phyloP scores from a whole-genome alignment of 2,888 invertebrate genomes.

The Synanthedon vespiformis region DNA sequence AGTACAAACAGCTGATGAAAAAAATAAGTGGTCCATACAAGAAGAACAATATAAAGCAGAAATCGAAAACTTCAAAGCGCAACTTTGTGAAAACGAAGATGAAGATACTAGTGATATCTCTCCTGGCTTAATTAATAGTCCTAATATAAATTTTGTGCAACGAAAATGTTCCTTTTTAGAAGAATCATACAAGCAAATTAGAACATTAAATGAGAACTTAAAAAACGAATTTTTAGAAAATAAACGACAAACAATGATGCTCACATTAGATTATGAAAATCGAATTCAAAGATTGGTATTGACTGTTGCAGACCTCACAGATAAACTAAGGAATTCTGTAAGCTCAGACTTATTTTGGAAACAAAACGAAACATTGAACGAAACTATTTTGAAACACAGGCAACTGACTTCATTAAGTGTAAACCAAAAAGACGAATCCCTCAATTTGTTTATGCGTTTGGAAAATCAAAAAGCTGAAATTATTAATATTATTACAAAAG shows the following conservation, averaged over 20 bases:
- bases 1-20: conserved; percentile 47
- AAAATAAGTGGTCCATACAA: conserved; percentile 49
- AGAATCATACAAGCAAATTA: conserved; percentile 49
- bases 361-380: conserved; percentile 61
- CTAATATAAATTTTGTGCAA: conserved; percentile 27
- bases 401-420: conserved; percentile 34
- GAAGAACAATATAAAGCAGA: conserved; percentile 56
- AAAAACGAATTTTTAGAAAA: conserved; percentile 59
- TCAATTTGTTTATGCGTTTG: conserved; percentile 20
- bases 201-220: conserved; percentile 63
- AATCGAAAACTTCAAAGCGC: conserved; percentile 48
- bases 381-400: conserved; percentile 64
- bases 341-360: conserved; percentile 60
- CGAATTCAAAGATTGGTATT: conserved; percentile 52
- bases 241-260: conserved; percentile 54
- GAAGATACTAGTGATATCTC: conserved; percentile 48
- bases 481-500: conserved; percentile 48
- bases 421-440: conserved; percentile 19
- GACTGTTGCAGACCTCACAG: conserved; percentile 42
- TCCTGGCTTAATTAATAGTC: conserved; percentile 37
- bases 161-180: conserved; percentile 56
- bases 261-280: conserved; percentile 44
- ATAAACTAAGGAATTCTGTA: conserved; percentile 59
- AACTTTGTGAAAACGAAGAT: conserved; percentile 27
- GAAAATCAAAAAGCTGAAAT: conserved; percentile 38